Conservation (phyloP, 2,113 vertebrate genomes). For the Mus pahari region DNA sequence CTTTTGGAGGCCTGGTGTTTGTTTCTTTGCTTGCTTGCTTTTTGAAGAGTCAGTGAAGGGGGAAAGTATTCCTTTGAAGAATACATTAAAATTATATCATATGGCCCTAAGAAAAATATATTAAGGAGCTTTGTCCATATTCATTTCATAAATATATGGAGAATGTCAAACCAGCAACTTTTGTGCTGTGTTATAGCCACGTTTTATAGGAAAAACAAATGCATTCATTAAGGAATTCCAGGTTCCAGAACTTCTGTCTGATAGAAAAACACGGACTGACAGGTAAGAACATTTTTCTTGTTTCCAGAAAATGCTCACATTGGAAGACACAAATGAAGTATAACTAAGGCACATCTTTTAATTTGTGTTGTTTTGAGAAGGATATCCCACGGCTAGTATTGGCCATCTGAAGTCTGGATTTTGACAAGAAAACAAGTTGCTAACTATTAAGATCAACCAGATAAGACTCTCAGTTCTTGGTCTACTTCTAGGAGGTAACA, state of each 20-base stretch:
- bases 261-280: not conserved
- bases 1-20: too few species aligned
- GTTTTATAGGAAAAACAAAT: not conserved
- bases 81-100: not conserved
- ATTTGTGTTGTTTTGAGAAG: constrained; percentile 24
- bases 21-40: not conserved
- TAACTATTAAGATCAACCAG: not conserved
- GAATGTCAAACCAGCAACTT: constrained; percentile 3
- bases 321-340: not conserved
- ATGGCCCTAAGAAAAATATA: too few species aligned
- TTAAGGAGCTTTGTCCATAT: not conserved
- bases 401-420: not conserved
- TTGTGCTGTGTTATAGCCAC: not conserved
- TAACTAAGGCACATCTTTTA: not conserved
- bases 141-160: constrained; percentile 29
- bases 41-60: not conserved
- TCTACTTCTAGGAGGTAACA: constrained; percentile 25
- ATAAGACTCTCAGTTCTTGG: not conserved
- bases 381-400: not conserved
- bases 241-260: not conserved
- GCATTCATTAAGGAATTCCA: not conserved
- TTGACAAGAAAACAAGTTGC: not conserved
- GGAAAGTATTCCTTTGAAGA: constrained; percentile 13
- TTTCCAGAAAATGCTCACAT: not conserved
- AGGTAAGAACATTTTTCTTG: not conserved